phyloP scores from a whole-genome alignment of 2,797 vertebrate species.

The Pangasius larnaudii region DNA sequence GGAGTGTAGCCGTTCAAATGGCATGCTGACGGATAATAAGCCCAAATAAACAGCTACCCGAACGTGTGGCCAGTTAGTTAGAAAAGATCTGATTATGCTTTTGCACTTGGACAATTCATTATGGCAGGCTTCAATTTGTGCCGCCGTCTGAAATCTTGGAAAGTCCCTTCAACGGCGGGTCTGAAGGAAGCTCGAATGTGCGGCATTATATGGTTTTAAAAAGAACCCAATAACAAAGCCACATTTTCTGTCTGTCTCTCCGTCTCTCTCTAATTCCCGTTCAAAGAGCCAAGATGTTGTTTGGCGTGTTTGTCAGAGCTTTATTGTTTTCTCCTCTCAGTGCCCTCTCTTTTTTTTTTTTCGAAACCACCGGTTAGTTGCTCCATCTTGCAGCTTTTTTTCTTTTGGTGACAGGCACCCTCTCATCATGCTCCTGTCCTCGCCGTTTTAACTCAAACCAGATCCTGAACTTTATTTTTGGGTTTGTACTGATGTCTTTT shows the following conservation, averaged over 20 bases:
- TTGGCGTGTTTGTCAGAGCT: conserved; percentile 34
- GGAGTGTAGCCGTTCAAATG: neutral
- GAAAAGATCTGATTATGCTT: neutral
- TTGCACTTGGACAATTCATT: neutral
- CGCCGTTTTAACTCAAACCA: conserved; percentile 47
- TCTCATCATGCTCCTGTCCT: conserved; percentile 51
- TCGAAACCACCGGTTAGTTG: conserved; percentile 27
- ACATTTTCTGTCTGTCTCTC: conserved; percentile 5
- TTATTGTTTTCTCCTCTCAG: conserved; percentile 34
- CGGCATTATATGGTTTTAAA: conserved; percentile 1
- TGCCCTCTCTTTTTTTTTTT: conserved; percentile 28
- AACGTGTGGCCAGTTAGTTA: neutral
- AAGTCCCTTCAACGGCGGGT: neutral
- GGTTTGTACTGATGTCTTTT: neutral
- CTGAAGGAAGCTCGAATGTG: conserved; percentile 6
- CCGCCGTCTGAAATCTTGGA: conserved; percentile 1
- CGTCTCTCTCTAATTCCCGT: conserved; percentile 32
- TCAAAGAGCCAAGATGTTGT: conserved; percentile 42
- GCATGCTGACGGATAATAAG: neutral
- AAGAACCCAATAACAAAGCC: conserved; percentile 36
- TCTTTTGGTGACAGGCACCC: conserved; percentile 43
- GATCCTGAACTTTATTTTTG: conserved; percentile 50
- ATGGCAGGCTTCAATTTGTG: conserved; percentile 7
- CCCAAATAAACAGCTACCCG: neutral
- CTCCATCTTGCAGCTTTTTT: conserved; percentile 33